phyloP scores from a whole-genome alignment of 1,140 invertebrate genomes.

The Lordiphosa mommai region DNA sequence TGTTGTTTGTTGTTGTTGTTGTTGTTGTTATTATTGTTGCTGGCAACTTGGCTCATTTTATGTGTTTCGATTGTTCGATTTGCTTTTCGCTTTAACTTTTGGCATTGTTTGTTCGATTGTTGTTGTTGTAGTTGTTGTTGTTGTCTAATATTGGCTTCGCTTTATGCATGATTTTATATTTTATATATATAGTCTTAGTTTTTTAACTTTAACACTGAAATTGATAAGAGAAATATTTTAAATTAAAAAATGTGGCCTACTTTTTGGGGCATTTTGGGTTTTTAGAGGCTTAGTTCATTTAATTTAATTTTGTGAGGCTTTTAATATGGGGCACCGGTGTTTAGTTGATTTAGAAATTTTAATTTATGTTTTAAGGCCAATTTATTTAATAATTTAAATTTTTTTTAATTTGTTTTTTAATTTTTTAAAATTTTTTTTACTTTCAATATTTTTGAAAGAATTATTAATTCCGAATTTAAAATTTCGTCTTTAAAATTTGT shows the following conservation, averaged over 20 bases:
- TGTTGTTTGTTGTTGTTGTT: slow-evolving; percentile 1
- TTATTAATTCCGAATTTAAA: too few species aligned
- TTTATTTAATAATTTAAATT: background rate
- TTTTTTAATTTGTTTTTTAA: background rate
- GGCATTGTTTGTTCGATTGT: slow-evolving; percentile 48
- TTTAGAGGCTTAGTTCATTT: too few species aligned
- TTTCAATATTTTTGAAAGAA: background rate
- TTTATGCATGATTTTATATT: slow-evolving; percentile 16
- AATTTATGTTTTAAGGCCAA: too few species aligned
- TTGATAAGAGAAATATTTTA: background rate
- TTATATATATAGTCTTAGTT: slow-evolving; percentile 26
- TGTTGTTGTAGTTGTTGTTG: slow-evolving; percentile 20
- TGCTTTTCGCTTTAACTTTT: slow-evolving; percentile 38
- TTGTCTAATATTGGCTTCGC: background rate
- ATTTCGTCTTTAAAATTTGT: too few species aligned
- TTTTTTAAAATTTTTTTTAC: background rate
- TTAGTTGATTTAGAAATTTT: too few species aligned
- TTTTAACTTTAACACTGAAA: slow-evolving; percentile 34
- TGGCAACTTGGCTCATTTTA: slow-evolving; percentile 56
- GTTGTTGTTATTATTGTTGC: slow-evolving; percentile 26
- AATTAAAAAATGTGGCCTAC: background rate
- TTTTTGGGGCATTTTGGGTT: too few species aligned
- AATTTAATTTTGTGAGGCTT: too few species aligned
- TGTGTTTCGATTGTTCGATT: slow-evolving; percentile 34
- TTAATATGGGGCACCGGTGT: too few species aligned